Base-by-base conservation (phyloP, 1,140 invertebrate genomes). In the Listronotus oregonensis region DNA sequence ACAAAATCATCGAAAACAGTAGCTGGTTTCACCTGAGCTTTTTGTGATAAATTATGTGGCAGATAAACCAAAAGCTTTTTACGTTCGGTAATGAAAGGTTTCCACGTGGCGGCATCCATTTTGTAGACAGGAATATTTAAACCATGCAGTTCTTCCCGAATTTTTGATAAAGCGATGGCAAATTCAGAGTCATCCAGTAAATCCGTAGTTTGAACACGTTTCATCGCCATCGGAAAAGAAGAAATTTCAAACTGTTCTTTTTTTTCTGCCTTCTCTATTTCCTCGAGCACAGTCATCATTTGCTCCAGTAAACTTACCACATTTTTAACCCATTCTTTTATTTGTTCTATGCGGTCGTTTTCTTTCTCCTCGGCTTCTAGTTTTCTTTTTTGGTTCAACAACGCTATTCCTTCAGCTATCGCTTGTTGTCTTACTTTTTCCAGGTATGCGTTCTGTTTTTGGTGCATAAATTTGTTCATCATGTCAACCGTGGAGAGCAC, bases 381-480 rank as follows among this genome's bases (percentile, higher is more conserved):
- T 21, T 17, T 17, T 40, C 65, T 51, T 50, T 57, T 57, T 50
- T 68, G 46, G 31, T 72, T 70, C 6, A 72, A 32, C 2, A 66
- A 17, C 4, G 54, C 51, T n/a, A 72, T 18, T 17, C 40, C 67
- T 66, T 72, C 78, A 1, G 77, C 78, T 32, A 82, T 75, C 34
- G 82, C 81, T 43, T 72, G 71, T 10, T 78, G 68, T 63, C 73
- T 78, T 8, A 68, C 63, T 44, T 77, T 66, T 64, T 82, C 79
- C 46, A 79, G 79, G 39, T 78, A 77, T 56, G 74, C 64, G 59
- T 66, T 77, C 61, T 78, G 68, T 15, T 69, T 67, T 56, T 78
- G 67, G 21, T 77, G 32, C 34, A 69, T 49, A 46, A 64, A 75
- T 18, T 71, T 54, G 2, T 80, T 77, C 64, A 79, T 61, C 17